Evolutionary conservation across 2,113 vertebrate genomes (phyloP).

Genomic region (Cacatua alba): DNA sequence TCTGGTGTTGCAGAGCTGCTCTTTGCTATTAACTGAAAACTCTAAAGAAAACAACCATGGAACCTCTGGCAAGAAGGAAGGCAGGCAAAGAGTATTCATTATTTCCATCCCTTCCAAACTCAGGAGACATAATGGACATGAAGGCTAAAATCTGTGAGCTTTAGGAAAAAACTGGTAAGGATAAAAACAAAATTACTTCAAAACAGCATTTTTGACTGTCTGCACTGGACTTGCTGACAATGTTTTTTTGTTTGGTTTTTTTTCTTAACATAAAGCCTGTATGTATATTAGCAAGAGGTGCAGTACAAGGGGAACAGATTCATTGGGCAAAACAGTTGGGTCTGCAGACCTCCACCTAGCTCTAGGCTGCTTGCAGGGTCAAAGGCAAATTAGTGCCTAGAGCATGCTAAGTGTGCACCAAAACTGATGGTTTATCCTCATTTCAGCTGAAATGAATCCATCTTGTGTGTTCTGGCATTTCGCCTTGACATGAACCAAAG

Average conservation of each 20-base stretch:
- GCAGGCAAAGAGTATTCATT: not conserved
- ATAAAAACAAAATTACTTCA: not conserved
- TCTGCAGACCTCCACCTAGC: not conserved
- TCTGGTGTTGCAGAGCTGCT: not conserved
- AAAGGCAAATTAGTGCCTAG: not conserved
- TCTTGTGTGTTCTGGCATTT: not conserved
- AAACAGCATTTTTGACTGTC: not conserved
- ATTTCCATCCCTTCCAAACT: not conserved
- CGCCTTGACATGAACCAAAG: not conserved
- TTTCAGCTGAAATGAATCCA: not conserved
- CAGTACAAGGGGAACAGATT: not conserved
- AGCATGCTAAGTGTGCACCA: not conserved
- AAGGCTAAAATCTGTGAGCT: not conserved
- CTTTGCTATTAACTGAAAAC: not conserved
- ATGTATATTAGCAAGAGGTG: rapidly evolving
- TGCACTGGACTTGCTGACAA: not conserved
- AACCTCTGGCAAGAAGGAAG: not conserved
- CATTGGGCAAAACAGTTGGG: not conserved
- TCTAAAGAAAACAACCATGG: not conserved
- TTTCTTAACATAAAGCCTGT: not conserved
- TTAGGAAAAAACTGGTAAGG: not conserved
- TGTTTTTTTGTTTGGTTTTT: not conserved
- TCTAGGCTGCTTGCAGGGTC: not conserved
- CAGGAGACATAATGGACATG: not conserved
- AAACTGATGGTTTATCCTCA: not conserved